Base-by-base conservation (phyloP, 2,797 vertebrate genomes). In the Oreonectes daqikongensis region DNA sequence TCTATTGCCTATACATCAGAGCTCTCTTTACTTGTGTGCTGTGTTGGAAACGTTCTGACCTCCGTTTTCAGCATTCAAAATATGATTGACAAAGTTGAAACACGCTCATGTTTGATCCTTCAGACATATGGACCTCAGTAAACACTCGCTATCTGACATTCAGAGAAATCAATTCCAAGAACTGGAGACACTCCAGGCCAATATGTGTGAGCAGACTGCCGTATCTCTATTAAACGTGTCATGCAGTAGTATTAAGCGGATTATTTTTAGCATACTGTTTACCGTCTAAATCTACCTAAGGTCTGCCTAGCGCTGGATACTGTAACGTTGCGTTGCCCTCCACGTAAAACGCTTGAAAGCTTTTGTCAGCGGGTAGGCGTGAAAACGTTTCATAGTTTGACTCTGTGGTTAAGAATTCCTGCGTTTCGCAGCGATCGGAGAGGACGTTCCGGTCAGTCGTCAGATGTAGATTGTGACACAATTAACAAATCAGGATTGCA, bases 401-500 rank as follows among this genome's bases (percentile, higher is more conserved):
- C 8, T 15, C 22, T 60, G 71, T 46, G 48, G 69, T 64, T 74
- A 61, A 73, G 12, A 24, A 76, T 67, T 79, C 42, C 7, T 42
- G 65, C 2, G 10, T 44, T 32, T 78, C 3, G 24, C 48, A 50
- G 18, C n/a, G 40, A 69, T 40, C 64, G 18, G 72, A 68, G 60
- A 38, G 65, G 60, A 55, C 42, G 64, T 75, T 67, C 50, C 76
- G 59, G 60, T 79, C 74, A 72, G 65, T 81, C 44, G 32, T 67
- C 66, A 50, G 64, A 66, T 30, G 44, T 72, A 38, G 59, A 53
- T 64, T 52, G 68, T 80, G 78, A 48, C 64, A 64, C 57, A 65
- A 73, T 77, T 73, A 73, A 69, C 60, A 26, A 74, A 65, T 72
- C 65, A 72, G 26, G 24, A 81, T 59, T 69, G 80, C 55, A 42